These are phyloP conservation scores for Eurypyga helias DNA, from an alignment of 2,113 vertebrate species.

Conservation along the genomic window DNA sequence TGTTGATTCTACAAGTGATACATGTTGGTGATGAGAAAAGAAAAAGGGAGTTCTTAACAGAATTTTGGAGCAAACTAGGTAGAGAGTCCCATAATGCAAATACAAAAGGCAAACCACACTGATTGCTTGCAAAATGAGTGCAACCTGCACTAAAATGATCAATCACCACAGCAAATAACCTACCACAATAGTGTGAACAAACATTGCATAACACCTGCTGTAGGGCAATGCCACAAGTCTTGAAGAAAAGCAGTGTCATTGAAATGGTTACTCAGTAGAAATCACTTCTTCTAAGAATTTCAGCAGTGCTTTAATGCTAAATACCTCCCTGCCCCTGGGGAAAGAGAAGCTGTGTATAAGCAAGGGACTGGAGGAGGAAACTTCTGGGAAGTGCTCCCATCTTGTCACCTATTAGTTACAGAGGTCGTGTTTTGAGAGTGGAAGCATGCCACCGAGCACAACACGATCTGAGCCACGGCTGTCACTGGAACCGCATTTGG, in stretches of 20 bases:
- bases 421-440: accelerated
- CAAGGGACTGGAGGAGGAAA: accelerated
- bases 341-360: neutral
- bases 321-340: neutral
- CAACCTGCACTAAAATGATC: neutral
- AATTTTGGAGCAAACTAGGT: neutral
- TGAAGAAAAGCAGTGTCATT: neutral
- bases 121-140: neutral
- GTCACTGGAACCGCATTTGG: accelerated
- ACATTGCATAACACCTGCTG: accelerated
- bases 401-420: neutral
- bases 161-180: neutral
- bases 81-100: neutral
- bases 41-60: neutral
- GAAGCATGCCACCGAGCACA: neutral
- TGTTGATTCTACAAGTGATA: neutral
- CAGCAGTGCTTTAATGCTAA: neutral
- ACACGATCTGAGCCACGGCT: accelerated
- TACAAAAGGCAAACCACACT: neutral
- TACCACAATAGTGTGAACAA: neutral
- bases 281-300: neutral
- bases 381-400: neutral
- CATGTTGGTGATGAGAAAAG: neutral
- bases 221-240: neutral
- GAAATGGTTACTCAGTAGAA: neutral